Base-by-base conservation (phyloP, 2,888 invertebrate genomes). In the Polyommatus icarus region DNA sequence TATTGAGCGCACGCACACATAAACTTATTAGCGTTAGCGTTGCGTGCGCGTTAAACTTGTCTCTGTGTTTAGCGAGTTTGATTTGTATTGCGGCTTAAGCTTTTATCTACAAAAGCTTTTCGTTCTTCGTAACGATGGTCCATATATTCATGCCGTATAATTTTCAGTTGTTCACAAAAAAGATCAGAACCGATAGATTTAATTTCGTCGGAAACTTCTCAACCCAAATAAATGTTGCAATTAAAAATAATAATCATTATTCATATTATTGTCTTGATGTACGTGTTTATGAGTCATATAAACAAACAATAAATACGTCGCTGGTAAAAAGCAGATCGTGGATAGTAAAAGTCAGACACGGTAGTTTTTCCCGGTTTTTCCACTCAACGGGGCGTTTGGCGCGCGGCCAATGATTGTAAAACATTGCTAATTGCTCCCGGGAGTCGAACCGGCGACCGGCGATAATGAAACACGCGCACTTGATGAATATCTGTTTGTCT, bases 321-420 rank as follows among this genome's bases (percentile, higher is more conserved):
- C 54, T 54, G 54, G 54, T 54, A 54, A 54, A 54, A 54, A 54
- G 54, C 54, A 67, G 12, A 67, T 67, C 12, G 67, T 67, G 10
- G 67, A 67, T 32, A 40, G 75, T 75, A 75, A 29, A 75, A 50
- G 29, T 18, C 24, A 59, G 77, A 72, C 40, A 61, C 59, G 73
- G 24, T 54, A 54, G 73, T 59, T 24, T 59, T 36, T 59, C 29
- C 59, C 15, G 59, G 73, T 77, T 77, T 77, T 77, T 77, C 72
- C 71, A 59, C 57, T 59, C 77, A 40, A 40, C 73, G 36, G 50
- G 18, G 36, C 81, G 80, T 81, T 81, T 80, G 81, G 81, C 80
- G 76, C 76, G n/a, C 76, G 78, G 81, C 81, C 81, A 81, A 76
- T 78, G 76, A 78, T 81, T 79, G 81, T 81, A 81, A 80, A 81